Evolutionary conservation across 2,888 invertebrate genomes (phyloP), one percentile per base, ranked within the genome.

Genomic region (Oxystoma pomonae): DNA sequence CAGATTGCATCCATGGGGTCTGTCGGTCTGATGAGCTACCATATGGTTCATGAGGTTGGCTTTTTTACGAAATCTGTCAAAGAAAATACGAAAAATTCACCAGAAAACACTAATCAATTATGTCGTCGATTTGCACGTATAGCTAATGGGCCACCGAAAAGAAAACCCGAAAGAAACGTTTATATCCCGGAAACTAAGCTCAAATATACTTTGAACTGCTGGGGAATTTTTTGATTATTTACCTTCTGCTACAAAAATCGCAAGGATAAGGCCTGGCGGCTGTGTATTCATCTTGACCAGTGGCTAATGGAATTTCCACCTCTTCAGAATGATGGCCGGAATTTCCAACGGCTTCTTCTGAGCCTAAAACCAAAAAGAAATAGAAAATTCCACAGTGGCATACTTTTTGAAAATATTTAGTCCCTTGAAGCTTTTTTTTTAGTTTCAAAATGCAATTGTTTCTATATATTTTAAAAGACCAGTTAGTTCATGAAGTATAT

Each of bases 31-130:
- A 80, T 93, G 92, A 0, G 91, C 90, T 3, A 92, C 88, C 91
- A 93, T 92, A 76, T 93, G 93, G 78, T 90, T 91, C 87, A 91
- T 90, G 0, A 93, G 82, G 66, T 90, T 91, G 2, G 89, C 89
- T 75, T 92, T 92, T 75, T 92, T 92, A 53, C 91, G 87, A 78
- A 93, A 93, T 22, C 68, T 67, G 56, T 16, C 19, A 58, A 2
- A 58, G 5, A 35, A 35, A 35, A 12, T 7, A 35, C 5, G 5
- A 35, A n/a, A n/a, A n/a, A n/a, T n/a, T n/a, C n/a, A n/a, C n/a
- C n/a, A n/a, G n/a, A n/a, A n/a, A n/a, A n/a, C n/a, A n/a, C n/a
- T n/a, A n/a, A n/a, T n/a, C n/a, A n/a, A n/a, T n/a, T n/a, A n/a
- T n/a, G n/a, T n/a, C n/a, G n/a, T n/a, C n/a, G n/a, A n/a, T n/a